Evolutionary conservation across 2,888 invertebrate species (phyloP), one percentile per base, ranked within the genome.

Genomic region (Brachypterus glaber): DNA sequence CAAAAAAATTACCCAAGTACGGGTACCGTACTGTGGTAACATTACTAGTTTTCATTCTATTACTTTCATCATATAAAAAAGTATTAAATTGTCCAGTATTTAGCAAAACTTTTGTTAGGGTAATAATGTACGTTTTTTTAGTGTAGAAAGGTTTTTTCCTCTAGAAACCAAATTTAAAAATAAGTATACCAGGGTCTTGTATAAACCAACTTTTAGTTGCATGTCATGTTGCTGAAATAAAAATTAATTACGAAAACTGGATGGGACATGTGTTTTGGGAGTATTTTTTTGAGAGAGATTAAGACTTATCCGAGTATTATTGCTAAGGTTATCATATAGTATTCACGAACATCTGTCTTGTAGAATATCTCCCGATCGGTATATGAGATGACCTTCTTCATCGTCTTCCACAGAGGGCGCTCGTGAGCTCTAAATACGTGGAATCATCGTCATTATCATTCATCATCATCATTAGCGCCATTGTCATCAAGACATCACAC

Each of bases 311-410:
- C 60, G 51, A 55, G 50, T 51, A 49, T 45, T 51, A 46, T 27
- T 55, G 49, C 53, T 57, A 58, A 55, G 50, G 55, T 54, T 62
- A 62, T 56, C 59, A 62, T 60, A 59, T 54, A 51, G 60, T 81
- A 82, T 82, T 83, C 85, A 89, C 89, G 88, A 88, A 89, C 96
- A 97, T 92, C 95, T 84, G 79, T 90, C 88, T 82, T 91, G 90
- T 74, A 98, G 89, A 76, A 91, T 79, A 79, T 97, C 96, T 76
- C 96, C 97, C 74, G 83, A 82, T 77, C 87, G 87, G 86, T 97
- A 98, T 73, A 98, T 86, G 76, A 98, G 91, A 76, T 98, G 97
- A 73, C 98, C 98, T 74, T 98, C 97, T 76, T 88, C 88, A 79
- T 98, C 97, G 79, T 98, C 95, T 81, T 92, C 90, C 73, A 96